Conservation (phyloP, 2,113 vertebrate species). For the Melanerpes formicivorus region DNA sequence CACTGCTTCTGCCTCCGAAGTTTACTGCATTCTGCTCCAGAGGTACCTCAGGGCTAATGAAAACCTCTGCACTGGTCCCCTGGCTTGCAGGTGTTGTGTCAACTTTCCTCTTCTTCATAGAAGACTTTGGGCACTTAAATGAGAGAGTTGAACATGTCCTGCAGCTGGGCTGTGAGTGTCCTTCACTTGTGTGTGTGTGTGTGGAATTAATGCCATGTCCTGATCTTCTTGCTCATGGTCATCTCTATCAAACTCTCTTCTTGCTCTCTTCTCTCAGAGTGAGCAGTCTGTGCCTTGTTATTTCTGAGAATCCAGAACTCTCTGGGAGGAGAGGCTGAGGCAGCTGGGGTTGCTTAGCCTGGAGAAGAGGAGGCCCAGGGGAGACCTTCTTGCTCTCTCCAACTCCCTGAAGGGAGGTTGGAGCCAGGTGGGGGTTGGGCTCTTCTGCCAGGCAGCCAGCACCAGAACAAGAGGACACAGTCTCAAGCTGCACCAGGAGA, state of each 20-base stretch:
- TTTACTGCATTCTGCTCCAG: background rate
- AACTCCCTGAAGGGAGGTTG: too few relatives aligned
- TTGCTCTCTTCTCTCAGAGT: background rate
- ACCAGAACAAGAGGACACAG: too few relatives aligned
- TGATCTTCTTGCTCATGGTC: background rate
- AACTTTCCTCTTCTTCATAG: background rate
- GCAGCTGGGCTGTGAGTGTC: rapidly evolving
- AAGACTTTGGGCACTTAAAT: background rate
- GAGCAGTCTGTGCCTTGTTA: background rate
- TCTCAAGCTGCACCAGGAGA: too few relatives aligned
- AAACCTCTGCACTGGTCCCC: background rate
- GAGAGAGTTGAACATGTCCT: background rate
- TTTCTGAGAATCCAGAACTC: background rate
- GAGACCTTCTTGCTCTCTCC: too few relatives aligned
- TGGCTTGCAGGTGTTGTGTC: background rate
- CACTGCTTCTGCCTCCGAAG: background rate
- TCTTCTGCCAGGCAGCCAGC: too few relatives aligned
- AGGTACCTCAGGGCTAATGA: background rate
- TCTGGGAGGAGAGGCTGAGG: too few relatives aligned
- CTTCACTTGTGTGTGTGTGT: background rate
- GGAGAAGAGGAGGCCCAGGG: too few relatives aligned
- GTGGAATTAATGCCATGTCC: background rate
- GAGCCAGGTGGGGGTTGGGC: too few relatives aligned
- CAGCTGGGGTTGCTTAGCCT: too few relatives aligned
- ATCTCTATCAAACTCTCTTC: background rate